Evolutionary conservation across 2,888 invertebrate genomes (phyloP), one percentile per base, ranked within the genome.

Genomic region (Saturnia japonica): DNA sequence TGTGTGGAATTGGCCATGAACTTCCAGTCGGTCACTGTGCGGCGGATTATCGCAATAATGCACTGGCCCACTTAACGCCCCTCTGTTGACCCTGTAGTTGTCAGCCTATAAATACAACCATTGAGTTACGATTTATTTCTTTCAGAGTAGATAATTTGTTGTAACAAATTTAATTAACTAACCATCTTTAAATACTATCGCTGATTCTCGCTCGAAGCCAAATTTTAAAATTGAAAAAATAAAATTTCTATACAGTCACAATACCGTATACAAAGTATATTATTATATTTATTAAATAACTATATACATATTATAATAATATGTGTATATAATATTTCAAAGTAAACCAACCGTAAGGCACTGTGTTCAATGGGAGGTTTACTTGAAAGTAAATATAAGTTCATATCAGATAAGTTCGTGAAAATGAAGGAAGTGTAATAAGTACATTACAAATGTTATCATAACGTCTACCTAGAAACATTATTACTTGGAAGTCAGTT

Each of bases 31-130:
- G 75, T 74, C 78, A 75, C 70, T 74, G 77, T 74, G 71, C 60
- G 75, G 74, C 75, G 73, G 73, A 71, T 75, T 72, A 71, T 75
- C 68, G 68, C 68, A 71, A 71, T 71, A 71, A 71, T 85, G 85
- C 85, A 84, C 73, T 83, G 85, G 76, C 82, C 86, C 80, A 85
- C 78, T 85, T 85, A 78, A 74, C 70, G 76, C 84, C 85, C 85
- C 80, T 76, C 68, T 67, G 68, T 74, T 76, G 79, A 81, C 78
- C 80, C 74, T 77, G 73, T 77, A 78, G 75, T 80, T 80, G 72
- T 66, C 43, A 70, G 25, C 42, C 67, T 70, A 70, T 67, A 70
- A 70, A 70, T 70, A 70, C 54, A 51, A 51, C 54, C 40, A 68
- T 22, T 22, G 42, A 68, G 51, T 51, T 64, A 64, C 40, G 64